phyloP scores from a whole-genome alignment of 2,113 vertebrate genomes.

The Lanius ludovicianus region DNA sequence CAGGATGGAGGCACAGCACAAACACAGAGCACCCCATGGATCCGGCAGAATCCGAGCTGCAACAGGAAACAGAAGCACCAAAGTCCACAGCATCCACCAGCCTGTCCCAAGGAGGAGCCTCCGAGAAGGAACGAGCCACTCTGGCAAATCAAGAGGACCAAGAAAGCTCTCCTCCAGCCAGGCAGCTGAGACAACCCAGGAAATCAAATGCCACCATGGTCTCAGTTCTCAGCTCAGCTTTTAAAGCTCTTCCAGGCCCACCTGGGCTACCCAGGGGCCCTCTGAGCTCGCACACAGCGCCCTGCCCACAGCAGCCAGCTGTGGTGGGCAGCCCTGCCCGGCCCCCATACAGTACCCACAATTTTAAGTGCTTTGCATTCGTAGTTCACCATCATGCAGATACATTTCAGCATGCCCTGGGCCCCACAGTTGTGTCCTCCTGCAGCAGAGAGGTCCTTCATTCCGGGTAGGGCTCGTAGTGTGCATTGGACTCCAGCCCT shows the following conservation, averaged over 20 bases:
- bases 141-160: neutral
- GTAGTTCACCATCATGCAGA: neutral
- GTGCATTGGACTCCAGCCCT: neutral
- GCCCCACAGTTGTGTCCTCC: neutral
- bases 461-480: neutral
- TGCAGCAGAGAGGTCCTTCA: slow-evolving; percentile 31
- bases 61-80: neutral
- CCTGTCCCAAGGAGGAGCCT: neutral
- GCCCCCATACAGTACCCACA: neutral
- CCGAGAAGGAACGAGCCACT: neutral
- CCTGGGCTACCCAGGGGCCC: neutral
- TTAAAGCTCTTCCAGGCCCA: neutral
- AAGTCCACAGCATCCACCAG: neutral
- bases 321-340: neutral
- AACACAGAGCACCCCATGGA: neutral
- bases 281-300: neutral
- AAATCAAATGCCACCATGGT: neutral
- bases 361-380: slow-evolving; percentile 39
- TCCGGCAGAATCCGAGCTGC: fast-evolving
- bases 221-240: neutral
- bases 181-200: neutral
- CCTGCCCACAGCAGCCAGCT: neutral
- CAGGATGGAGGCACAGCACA: neutral
- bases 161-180: neutral
- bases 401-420: neutral